Evolutionary conservation across 2,113 vertebrate genomes (phyloP).

Genomic region (Melanerpes formicivorus): DNA sequence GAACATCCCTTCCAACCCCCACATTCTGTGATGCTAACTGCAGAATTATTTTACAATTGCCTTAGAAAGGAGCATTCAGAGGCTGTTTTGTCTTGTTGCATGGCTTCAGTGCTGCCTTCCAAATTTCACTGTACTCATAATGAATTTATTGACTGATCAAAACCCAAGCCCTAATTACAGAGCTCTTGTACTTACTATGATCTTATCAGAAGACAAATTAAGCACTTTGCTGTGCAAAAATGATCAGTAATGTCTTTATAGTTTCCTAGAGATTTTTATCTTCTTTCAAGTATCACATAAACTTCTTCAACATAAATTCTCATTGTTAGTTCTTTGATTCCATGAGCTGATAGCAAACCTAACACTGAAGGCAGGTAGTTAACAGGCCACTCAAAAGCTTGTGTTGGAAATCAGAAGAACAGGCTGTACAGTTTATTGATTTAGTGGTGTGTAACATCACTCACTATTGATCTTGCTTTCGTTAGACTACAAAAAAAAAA

Average conservation of each 20-base stretch:
- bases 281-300: constrained; percentile 7
- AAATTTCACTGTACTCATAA: background rate
- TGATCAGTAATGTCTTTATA: constrained; percentile 13
- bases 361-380: background rate
- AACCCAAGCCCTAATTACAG: constrained; percentile 24
- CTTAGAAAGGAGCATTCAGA: background rate
- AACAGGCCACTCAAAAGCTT: background rate
- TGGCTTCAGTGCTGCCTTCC: background rate
- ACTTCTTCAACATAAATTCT: background rate
- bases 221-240: background rate
- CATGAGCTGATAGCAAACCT: background rate
- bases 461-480: constrained; percentile 16
- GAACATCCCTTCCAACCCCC: too few relatives aligned
- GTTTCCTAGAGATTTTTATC: background rate
- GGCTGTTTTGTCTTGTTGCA: background rate
- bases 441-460: background rate
- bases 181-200: background rate
- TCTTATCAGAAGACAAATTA: constrained; percentile 23
- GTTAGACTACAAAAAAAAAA: background rate
- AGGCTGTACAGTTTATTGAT: background rate
- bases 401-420: background rate
- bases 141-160: constrained; percentile 38
- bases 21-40: too few relatives aligned
- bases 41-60: background rate
- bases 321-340: constrained; percentile 16